Percentiles rank a stretch among this genome's conserved stretches.
phyloP scores from a whole-genome alignment of 2,797 vertebrate species.

The Dendrocincla tyrannina region DNA sequence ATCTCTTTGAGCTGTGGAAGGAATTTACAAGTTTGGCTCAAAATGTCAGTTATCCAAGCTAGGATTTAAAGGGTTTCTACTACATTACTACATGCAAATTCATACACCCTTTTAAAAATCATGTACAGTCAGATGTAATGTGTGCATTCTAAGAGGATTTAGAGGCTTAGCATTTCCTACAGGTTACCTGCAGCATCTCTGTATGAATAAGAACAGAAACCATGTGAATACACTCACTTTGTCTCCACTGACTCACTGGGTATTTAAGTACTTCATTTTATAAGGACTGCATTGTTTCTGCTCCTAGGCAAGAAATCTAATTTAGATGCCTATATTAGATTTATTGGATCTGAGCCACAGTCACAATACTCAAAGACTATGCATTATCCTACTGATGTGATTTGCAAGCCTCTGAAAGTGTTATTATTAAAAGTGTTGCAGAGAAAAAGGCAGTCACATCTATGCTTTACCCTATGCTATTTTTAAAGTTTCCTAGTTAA shows the following conservation, averaged over 20 bases:
- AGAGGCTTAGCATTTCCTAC: not conserved
- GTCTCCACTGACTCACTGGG: not conserved
- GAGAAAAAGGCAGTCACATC: not conserved
- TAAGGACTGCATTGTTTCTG: not conserved
- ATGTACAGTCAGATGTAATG: not conserved
- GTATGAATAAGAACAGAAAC: not conserved
- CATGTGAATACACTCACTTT: not conserved
- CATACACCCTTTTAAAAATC: not conserved
- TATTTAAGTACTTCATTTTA: conserved; percentile 1
- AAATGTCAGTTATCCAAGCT: not conserved
- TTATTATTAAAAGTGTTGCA: not conserved
- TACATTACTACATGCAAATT: not conserved
- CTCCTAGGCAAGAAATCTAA: not conserved
- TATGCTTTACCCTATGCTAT: not conserved
- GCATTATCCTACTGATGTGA: not conserved
- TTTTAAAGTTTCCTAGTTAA: not conserved
- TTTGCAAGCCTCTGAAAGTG: not conserved
- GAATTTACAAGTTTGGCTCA: not conserved
- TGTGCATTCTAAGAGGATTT: not conserved
- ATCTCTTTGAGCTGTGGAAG: not conserved
- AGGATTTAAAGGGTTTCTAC: not conserved
- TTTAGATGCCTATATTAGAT: not conserved
- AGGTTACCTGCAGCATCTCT: not conserved
- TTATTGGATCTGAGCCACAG: not conserved
- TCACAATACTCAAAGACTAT: not conserved